Evolutionary conservation across 2,888 invertebrate genomes (phyloP), one percentile per base, ranked within the genome.

Genomic region (Pseudanteris insignis): DNA sequence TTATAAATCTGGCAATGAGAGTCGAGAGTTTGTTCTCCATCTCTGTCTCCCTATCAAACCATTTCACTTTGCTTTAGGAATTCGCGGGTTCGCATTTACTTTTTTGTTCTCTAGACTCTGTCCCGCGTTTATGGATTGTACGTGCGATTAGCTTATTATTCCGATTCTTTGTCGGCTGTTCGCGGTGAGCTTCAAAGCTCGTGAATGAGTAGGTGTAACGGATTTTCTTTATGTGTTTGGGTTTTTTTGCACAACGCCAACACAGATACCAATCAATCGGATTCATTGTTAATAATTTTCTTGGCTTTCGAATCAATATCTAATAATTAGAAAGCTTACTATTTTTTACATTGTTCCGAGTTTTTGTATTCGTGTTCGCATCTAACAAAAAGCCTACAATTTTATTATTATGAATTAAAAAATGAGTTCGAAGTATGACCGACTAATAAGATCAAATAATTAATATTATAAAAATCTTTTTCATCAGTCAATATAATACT

Each of bases 81-180:
- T 54, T 63, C 48, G 57, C 37, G 38, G 54, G 37, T 57, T 50
- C 25, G 54, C 60, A 64, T 60, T 64, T 59, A 59, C 53, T 63
- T 59, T 47, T 53, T 36, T 60, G 44, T 63, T 60, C 51, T 51
- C 38, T 40, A 53, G 24, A 38, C 44, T 59, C 51, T 59, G 53
- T 62, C 48, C 37, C 55, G 41, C 57, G 57, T 53, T 63, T 50
- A 58, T 46, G 63, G 58, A 53, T 57, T 57, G 60, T 65, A 59
- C 53, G 57, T 62, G 70, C 73, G 74, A 73, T 73, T 73, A 73
- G 74, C 73, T 71, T 71, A 72, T 74, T 72, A 74, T 73, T 72
- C 70, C 63, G 58, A 61, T 64, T 64, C 70, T 73, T 74, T 74
- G 73, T 73, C 72, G 72, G 70, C 59, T 65, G 62, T 64, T 67